Percentiles rank a stretch among this genome's conserved stretches.
phyloP scores from a whole-genome alignment of 2,797 vertebrate genomes.

The Semotilus atromaculatus region DNA sequence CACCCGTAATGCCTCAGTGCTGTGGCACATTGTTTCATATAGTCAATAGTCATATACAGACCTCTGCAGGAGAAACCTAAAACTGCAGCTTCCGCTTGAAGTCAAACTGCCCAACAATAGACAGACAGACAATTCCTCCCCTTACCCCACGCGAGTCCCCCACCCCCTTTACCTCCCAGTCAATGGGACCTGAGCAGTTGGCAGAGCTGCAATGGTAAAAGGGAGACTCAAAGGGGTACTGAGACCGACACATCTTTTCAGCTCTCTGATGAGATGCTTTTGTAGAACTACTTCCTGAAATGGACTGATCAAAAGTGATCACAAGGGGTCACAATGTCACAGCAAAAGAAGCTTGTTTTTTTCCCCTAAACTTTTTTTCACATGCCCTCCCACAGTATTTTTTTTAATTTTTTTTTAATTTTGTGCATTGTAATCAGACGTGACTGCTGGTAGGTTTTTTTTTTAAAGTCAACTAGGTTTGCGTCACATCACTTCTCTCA shows the following conservation, averaged over 20 bases:
- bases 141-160: slow-evolving; percentile 57
- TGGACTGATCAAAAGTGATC: slow-evolving; percentile 31
- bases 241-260: slow-evolving; percentile 55
- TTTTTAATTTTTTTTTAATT: background rate
- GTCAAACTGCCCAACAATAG: slow-evolving; percentile 27
- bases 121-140: slow-evolving; percentile 18
- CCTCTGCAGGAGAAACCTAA: slow-evolving; percentile 55
- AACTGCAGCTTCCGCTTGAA: slow-evolving; percentile 45
- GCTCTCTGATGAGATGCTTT: slow-evolving; percentile 63
- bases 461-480: background rate
- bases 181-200: slow-evolving; percentile 79
- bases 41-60: slow-evolving; percentile 34
- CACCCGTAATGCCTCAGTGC: background rate
- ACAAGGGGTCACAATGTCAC: background rate
- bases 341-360: background rate
- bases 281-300: slow-evolving; percentile 66
- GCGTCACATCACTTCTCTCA: background rate
- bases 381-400: background rate
- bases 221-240: slow-evolving; percentile 75
- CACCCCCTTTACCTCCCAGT: slow-evolving; percentile 59
- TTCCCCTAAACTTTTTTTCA: background rate
- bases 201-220: slow-evolving; percentile 70
- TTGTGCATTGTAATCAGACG: background rate
- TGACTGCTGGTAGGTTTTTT: background rate
- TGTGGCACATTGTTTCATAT: background rate